phyloP scores from a whole-genome alignment of 1,140 invertebrate genomes.

The Diorhabda elongata region DNA sequence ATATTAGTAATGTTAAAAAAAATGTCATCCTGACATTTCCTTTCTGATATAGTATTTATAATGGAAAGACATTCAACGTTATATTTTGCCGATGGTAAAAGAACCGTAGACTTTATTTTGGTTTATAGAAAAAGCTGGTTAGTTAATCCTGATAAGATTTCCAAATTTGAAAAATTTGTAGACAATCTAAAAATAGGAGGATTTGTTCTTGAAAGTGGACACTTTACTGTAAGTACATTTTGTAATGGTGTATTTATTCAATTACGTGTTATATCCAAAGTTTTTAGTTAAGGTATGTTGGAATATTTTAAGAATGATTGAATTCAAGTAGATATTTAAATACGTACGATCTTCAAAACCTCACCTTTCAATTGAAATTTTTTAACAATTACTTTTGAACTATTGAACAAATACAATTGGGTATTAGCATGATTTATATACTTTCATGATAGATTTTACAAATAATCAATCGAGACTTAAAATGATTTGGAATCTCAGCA shows the following conservation, averaged over 20 bases:
- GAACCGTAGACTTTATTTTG: constrained; percentile 25
- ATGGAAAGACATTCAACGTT: constrained; percentile 9
- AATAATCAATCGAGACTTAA: too few species aligned
- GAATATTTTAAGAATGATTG: too few species aligned
- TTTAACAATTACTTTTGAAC: not conserved
- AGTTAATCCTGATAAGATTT: not conserved
- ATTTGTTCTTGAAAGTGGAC: constrained; percentile 19
- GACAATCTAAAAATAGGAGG: constrained; percentile 15
- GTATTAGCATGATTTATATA: not conserved
- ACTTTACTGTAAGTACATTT: constrained; percentile 18
- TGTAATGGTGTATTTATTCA: not conserved
- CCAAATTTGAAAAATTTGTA: constrained; percentile 9
- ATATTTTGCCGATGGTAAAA: constrained; percentile 16
- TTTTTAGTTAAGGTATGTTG: not conserved
- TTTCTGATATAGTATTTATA: too few species aligned
- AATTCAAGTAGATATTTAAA: too few species aligned
- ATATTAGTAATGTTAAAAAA: too few species aligned
- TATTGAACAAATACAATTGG: not conserved
- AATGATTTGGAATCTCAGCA: too few species aligned
- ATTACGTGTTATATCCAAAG: constrained; percentile 1
- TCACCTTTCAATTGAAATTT: too few species aligned
- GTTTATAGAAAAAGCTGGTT: constrained; percentile 17
- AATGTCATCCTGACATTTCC: too few species aligned
- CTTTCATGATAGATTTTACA: too few species aligned
- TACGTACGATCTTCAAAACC: too few species aligned